Evolutionary conservation across 2,888 invertebrate genomes (phyloP).

Genomic region (Trichogramma evanescens): DNA sequence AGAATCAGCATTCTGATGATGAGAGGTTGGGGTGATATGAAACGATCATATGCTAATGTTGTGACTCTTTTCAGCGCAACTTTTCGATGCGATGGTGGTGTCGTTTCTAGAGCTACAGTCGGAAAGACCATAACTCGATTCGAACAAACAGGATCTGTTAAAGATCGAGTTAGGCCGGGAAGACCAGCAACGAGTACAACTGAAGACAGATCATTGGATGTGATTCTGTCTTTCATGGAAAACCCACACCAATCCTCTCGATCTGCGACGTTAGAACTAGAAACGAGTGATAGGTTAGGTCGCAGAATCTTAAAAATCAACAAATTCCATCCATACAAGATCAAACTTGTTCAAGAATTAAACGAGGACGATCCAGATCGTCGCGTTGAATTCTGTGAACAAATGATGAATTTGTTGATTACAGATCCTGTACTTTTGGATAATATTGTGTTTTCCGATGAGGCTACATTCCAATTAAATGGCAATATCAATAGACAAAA

Average conservation of each 20-base stretch:
- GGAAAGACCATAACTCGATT: background rate
- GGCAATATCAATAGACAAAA: no score
- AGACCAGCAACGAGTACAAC: constrained; percentile 10
- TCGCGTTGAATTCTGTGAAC: constrained; percentile 24
- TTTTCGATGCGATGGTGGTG: background rate
- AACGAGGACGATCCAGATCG: constrained; percentile 25
- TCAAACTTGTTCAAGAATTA: constrained; percentile 26
- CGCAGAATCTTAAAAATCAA: constrained; percentile 13
- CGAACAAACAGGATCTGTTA: constrained; percentile 7
- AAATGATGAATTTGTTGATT: constrained; percentile 2
- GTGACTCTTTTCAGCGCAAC: constrained; percentile 6
- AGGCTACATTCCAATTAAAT: no score
- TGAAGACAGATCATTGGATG: constrained; percentile 2
- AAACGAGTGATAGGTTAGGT: constrained; percentile 17
- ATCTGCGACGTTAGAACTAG: constrained; percentile 8
- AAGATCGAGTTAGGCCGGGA: constrained; percentile 9
- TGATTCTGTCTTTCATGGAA: constrained; percentile 10
- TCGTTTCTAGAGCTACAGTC: constrained; percentile 4
- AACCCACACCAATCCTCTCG: constrained; percentile 2
- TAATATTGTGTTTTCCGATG: no score
- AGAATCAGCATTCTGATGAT: constrained; percentile 6
- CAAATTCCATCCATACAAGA: constrained; percentile 26
- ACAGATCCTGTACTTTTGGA: no score
- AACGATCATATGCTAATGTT: constrained; percentile 4
- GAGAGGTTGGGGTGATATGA: constrained; percentile 4